Percentiles rank a stretch among this genome's conserved stretches.
phyloP scores from a whole-genome alignment of 2,113 vertebrate genomes.

The Coptodon rendalli region DNA sequence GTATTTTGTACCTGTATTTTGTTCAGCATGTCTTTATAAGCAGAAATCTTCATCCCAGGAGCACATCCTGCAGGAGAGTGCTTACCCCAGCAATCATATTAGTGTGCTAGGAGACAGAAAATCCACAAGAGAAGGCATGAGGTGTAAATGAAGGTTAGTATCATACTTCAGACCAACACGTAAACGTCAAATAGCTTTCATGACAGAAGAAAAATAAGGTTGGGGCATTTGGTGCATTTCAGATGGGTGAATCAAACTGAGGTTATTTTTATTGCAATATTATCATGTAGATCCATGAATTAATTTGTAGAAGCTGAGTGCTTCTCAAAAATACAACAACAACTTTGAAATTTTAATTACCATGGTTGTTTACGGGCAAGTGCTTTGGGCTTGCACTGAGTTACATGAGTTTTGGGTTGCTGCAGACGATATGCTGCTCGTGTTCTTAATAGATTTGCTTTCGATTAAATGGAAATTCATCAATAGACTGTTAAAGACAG shows the following conservation, averaged over 20 bases:
- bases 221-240: background rate
- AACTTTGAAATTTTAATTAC: background rate
- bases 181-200: background rate
- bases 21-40: slow-evolving; percentile 32
- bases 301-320: background rate
- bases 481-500: background rate
- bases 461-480: background rate
- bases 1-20: slow-evolving; percentile 8
- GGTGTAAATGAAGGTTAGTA: slow-evolving; percentile 1
- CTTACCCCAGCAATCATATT: slow-evolving; percentile 4
- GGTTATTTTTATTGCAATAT: background rate
- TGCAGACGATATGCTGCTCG: background rate
- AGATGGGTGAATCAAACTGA: background rate
- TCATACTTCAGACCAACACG: background rate
- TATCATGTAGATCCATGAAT: background rate
- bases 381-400: background rate
- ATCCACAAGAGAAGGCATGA: background rate
- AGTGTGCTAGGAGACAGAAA: background rate
- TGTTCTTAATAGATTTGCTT: background rate
- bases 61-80: slow-evolving; percentile 17
- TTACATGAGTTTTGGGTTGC: background rate
- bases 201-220: background rate
- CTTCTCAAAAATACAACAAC: background rate
- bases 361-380: background rate
- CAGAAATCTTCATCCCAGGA: slow-evolving; percentile 34